Evolutionary conservation across 64 coral and sea anemone genomes (phyloP).

Genomic region (Pachyseris speciosa): DNA sequence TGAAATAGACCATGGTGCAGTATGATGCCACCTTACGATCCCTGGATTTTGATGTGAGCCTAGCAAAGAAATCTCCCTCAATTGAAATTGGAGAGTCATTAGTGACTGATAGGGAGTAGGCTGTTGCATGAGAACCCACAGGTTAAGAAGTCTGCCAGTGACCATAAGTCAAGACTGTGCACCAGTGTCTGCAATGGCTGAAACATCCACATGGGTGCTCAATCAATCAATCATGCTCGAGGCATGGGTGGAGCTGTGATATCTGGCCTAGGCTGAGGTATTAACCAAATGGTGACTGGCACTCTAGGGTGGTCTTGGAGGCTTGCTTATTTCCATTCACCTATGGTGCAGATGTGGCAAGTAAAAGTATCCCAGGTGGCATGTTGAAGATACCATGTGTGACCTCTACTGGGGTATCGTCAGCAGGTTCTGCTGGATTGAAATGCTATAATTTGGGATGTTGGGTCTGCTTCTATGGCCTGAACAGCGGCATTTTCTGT

Average conservation of each 20-base stretch:
- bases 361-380: slow-evolving; percentile 7
- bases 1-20: too few species aligned
- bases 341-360: slow-evolving; percentile 68
- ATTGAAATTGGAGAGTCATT: too few species aligned
- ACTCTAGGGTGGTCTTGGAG: too few species aligned
- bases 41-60: not conserved
- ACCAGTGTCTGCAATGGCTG: too few species aligned
- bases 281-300: slow-evolving; percentile 61
- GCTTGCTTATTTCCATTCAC: slow-evolving; percentile 64
- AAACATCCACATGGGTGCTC: too few species aligned
- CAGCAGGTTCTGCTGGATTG: not conserved
- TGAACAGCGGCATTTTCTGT: slow-evolving; percentile 30
- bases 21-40: not conserved
- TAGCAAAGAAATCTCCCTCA: slow-evolving; percentile 63
- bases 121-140: slow-evolving; percentile 54
- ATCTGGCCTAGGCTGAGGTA: not conserved
- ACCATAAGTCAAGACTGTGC: slow-evolving; percentile 79
- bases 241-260: not conserved
- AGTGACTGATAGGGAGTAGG: slow-evolving; percentile 44
- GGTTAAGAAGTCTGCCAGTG: slow-evolving; percentile 52
- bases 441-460: slow-evolving; percentile 53
- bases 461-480: slow-evolving; percentile 56
- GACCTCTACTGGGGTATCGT: not conserved
- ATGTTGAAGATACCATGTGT: slow-evolving; percentile 7
- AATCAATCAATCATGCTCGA: too few species aligned